Base-by-base conservation (phyloP, 2,113 vertebrate species). In the Zeus faber region DNA sequence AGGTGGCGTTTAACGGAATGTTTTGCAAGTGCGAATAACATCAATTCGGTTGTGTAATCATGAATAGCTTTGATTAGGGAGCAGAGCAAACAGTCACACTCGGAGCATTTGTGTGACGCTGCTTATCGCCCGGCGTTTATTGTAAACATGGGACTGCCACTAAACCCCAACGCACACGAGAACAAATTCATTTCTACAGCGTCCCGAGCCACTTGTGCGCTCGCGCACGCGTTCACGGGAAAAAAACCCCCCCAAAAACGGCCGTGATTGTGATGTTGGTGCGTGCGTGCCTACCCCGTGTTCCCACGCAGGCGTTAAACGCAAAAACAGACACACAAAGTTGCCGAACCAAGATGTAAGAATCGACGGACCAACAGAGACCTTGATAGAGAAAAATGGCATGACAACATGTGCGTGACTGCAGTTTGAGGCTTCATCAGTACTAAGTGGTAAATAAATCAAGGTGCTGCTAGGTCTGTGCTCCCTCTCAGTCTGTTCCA, bases 391-490 rank as follows among this genome's bases (percentile, higher is more conserved):
- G 91, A 92, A 94, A 91, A 94, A 94, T 90, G 90, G 89, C 65
- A 83, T 89, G 81, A 87, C 89, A 93, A 92, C 92, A 93, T 91
- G 89, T 89, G 93, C 88, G 85, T 90, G 91, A 89, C 85, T 91
- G 90, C 88, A 88, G 92, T 93, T 92, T 92, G 92, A 93, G 88
- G 95, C 93, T 92, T 94, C 93, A 97, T 98, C 93, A 94, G 87
- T 81, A 80, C 90, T 95, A 99, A 95, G 94, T 96, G 94, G 91
- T 89, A 91, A 88, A 97, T 97, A 95, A 97, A 98, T 96, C 95
- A 96, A 91, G 76, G 79, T 77, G 85, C 90, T 89, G 50, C 67
- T 80, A 77, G 91, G 39, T 67, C 78, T 89, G 86, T 77, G 74
- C 88, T 90, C 86, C 90, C 91, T 87, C 89, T 55, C 67, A 64